Percentiles rank a stretch among this genome's conserved stretches.
These are phyloP conservation scores for Caenorhabditis elegans DNA, from an alignment of 1,140 invertebrate genomes.

Conservation along the genomic window WBcel235 BX284602.5:8678501-8679000, in stretches of 20 bases:
- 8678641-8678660: neutral
- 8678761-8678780: no score
- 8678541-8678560: neutral
- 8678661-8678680: neutral
- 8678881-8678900: neutral
- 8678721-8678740: no score
- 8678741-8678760: no score
- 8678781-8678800: no score
- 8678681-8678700: neutral
- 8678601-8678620: neutral
- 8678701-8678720: neutral
- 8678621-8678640: neutral
- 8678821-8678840: no score
- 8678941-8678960: no score
- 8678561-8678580: neutral
- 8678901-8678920: neutral
- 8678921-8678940: neutral
- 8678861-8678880: neutral
- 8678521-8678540: no score
- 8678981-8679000: no score
- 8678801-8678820: no score
- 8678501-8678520: slow-evolving; percentile 37
- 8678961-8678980: no score
- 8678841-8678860: neutral
- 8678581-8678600: neutral